A percentile compares a stretch with the other conserved stretches of the same genome.
Conservation (phyloP, 2,888 invertebrate genomes). For the Athalia cordata region DNA sequence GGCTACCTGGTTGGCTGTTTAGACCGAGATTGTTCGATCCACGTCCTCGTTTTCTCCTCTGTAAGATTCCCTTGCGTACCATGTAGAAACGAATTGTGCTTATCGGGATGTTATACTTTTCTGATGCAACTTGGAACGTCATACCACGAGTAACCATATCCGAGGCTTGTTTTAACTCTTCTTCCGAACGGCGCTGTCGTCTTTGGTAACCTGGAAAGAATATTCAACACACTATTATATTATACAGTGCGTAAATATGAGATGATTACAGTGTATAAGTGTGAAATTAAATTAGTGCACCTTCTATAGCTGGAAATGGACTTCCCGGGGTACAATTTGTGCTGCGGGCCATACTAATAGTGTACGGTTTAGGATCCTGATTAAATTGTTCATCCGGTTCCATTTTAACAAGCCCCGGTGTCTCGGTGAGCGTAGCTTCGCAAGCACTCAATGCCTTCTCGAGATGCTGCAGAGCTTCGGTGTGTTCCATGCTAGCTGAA, state of each 20-base stretch:
- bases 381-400: slow-evolving; percentile 70
- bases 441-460: slow-evolving; percentile 70
- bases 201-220: slow-evolving; percentile 67
- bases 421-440: slow-evolving; percentile 70
- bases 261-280: neutral
- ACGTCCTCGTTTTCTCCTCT: slow-evolving; percentile 85
- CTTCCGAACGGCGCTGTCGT: slow-evolving; percentile 82
- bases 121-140: slow-evolving; percentile 91
- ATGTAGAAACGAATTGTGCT: slow-evolving; percentile 92
- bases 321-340: slow-evolving; percentile 67
- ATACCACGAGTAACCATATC: slow-evolving; percentile 91
- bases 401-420: slow-evolving; percentile 71
- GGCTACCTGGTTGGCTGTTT: slow-evolving; percentile 76
- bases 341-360: slow-evolving; percentile 69
- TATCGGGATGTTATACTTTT: slow-evolving; percentile 91
- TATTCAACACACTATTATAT: neutral
- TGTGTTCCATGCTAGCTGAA: slow-evolving; percentile 69
- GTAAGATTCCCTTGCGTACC: slow-evolving; percentile 89
- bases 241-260: neutral
- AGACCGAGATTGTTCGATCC: slow-evolving; percentile 76
- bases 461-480: slow-evolving; percentile 70
- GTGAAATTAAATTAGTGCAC: slow-evolving; percentile 52
- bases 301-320: slow-evolving; percentile 71
- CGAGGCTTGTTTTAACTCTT: slow-evolving; percentile 85
- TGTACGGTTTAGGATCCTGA: slow-evolving; percentile 68